These are phyloP conservation scores for Merops nubicus DNA, from an alignment of 2,113 vertebrate species.

Conservation along the genomic window DNA sequence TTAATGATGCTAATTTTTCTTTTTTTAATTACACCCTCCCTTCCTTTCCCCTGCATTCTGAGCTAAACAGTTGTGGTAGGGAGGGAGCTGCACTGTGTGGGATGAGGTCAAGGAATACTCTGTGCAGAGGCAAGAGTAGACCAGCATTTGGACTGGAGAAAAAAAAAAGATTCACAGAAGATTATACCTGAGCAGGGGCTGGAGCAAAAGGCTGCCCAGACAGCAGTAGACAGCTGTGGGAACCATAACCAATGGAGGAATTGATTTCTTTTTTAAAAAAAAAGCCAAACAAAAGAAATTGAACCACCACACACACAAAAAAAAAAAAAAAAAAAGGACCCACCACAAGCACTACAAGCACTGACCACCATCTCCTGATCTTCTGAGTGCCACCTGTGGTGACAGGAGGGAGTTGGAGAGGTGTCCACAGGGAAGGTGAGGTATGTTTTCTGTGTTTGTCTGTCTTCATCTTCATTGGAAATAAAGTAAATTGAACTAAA, in stretches of 20 bases:
- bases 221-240: not conserved
- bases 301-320: no score
- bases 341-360: fast-evolving
- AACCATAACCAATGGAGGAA: no score
- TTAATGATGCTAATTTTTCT: no score
- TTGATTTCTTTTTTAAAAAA: no score
- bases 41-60: not conserved
- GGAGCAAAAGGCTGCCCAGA: not conserved
- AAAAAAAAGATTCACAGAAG: fast-evolving
- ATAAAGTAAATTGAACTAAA: not conserved
- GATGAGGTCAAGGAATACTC: not conserved
- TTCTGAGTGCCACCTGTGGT: not conserved
- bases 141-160: not conserved
- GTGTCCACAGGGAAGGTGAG: not conserved
- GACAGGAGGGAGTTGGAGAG: not conserved
- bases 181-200: not conserved
- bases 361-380: not conserved
- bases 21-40: not conserved
- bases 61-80: not conserved
- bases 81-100: not conserved
- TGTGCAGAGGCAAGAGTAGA: not conserved
- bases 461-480: not conserved
- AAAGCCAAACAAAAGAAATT: no score
- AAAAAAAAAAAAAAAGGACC: not conserved
- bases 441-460: not conserved